These are phyloP conservation scores for Basileuterus tristriatus DNA, from an alignment of 2,797 vertebrate species.

Conservation along the genomic window DNA sequence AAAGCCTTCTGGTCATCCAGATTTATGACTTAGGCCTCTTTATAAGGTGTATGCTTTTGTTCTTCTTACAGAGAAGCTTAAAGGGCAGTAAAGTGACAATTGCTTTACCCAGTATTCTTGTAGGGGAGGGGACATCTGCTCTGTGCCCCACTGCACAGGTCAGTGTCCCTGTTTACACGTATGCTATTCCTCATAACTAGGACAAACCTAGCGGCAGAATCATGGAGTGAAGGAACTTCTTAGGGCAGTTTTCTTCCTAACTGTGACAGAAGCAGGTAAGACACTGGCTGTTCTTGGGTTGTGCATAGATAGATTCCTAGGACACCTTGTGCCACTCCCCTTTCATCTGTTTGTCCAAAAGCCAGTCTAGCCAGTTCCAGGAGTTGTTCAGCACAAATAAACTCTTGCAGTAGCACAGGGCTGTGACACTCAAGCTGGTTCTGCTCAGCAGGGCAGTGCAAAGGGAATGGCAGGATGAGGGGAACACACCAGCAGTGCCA, in stretches of 20 bases:
- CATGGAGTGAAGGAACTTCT: neutral
- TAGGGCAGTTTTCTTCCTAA: neutral
- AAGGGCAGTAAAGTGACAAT: neutral
- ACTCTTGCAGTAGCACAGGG: neutral
- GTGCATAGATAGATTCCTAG: neutral
- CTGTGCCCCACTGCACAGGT: neutral
- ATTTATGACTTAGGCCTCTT: slow-evolving; percentile 16
- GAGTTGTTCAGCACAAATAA: neutral
- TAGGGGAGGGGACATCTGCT: neutral
- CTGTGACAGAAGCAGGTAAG: neutral
- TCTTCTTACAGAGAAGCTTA: neutral
- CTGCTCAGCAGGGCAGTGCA: neutral
- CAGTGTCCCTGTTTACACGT: neutral
- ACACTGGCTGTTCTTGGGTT: neutral
- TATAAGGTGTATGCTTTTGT: neutral
- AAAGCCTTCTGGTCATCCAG: neutral
- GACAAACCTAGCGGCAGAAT: neutral
- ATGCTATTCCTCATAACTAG: neutral
- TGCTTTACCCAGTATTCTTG: neutral
- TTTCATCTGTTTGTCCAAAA: slow-evolving; percentile 22
- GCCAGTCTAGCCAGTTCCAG: slow-evolving; percentile 35
- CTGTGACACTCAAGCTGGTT: accelerated
- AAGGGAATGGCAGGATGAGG: neutral
- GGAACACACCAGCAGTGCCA: neutral
- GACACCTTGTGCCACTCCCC: neutral